Base-by-base conservation (phyloP, 2,797 vertebrate genomes). In the Melanotaenia nigrans region DNA sequence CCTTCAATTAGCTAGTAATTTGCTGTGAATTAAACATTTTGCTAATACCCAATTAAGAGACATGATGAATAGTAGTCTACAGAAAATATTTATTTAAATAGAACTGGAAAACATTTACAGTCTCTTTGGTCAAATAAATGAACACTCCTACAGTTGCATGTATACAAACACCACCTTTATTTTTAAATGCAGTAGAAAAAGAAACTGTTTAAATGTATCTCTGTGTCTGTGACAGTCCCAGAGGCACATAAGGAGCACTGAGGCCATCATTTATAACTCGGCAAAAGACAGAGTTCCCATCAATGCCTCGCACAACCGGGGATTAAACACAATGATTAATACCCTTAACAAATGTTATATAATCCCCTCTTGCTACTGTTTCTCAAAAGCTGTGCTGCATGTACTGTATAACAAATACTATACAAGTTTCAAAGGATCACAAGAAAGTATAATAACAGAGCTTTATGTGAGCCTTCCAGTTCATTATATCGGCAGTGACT, bases 311-410 rank as follows among this genome's bases (percentile, higher is more conserved):
- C 65, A 81, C 84, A 82, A 75, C 22, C 3, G 66, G 73, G 74
- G 65, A 85, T 86, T 86, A 78, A 86, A 83, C 54, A 73, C 83
- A 84, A 90, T 81, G 75, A 87, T 91, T 87, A 87, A 87, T 84
- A 82, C 67, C 76, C 69, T 77, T 81, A 82, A 90, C 81, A 88
- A 81, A 84, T 81, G 72, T 85, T 86, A 81, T 71, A 76, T 83
- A 86, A 89, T 87, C 71, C 67, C 74, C 68, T 71, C 67, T 70
- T 70, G 69, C 68, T 78, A 73, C 79, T 81, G 75, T 86, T 83
- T 85, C 49, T 71, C 51, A 68, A 76, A 85, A 40, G 73, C 70
- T 56, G 47, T 25, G 30, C 64, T 74, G 12, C 58, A 12, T 71
- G 67, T 45, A 53, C 45, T 45, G 66, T 79, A 65, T 68, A 69